These are phyloP conservation scores for Pristionchus arcanus DNA, from an alignment of 2,888 invertebrate genomes.

Conservation along the genomic window DNA sequence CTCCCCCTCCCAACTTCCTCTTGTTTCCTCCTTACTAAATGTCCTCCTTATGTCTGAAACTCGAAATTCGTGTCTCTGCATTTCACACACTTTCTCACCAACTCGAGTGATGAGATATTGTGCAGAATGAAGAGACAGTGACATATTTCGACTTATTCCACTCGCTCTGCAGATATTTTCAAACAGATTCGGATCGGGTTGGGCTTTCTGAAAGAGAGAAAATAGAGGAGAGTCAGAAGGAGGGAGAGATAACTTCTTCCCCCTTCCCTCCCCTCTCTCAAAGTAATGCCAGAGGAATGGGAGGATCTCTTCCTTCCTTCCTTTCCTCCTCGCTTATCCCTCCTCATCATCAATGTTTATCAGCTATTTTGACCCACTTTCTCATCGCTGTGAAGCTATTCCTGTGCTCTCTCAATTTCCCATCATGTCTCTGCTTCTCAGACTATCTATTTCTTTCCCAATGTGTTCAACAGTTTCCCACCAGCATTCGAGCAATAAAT, in stretches of 20 bases:
- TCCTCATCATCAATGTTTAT: not conserved
- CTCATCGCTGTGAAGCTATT: not conserved
- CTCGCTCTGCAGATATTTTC: conserved; percentile 1
- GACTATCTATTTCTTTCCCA: too few species aligned
- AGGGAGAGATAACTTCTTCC: conserved; percentile 9
- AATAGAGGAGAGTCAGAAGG: not conserved
- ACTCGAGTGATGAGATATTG: not conserved
- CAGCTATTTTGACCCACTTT: not conserved
- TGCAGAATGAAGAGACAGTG: not conserved
- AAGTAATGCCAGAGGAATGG: conserved; percentile 12
- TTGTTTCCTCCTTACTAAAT: not conserved
- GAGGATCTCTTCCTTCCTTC: not conserved
- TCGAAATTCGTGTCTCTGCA: not conserved
- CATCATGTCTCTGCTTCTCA: too few species aligned
- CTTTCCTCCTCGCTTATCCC: not conserved
- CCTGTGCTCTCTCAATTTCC: too few species aligned
- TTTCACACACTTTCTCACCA: not conserved
- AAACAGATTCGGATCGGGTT: conserved; percentile 9
- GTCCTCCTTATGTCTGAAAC: not conserved
- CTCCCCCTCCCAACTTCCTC: not conserved
- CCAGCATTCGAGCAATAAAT: not conserved
- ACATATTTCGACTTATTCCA: not conserved
- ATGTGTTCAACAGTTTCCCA: not conserved
- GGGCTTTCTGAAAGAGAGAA: not conserved
- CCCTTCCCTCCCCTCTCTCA: not conserved